Evolutionary conservation across 2,113 vertebrate genomes (phyloP), one percentile per base, ranked within the genome.

Genomic region (Corythornis madagascariensis): DNA sequence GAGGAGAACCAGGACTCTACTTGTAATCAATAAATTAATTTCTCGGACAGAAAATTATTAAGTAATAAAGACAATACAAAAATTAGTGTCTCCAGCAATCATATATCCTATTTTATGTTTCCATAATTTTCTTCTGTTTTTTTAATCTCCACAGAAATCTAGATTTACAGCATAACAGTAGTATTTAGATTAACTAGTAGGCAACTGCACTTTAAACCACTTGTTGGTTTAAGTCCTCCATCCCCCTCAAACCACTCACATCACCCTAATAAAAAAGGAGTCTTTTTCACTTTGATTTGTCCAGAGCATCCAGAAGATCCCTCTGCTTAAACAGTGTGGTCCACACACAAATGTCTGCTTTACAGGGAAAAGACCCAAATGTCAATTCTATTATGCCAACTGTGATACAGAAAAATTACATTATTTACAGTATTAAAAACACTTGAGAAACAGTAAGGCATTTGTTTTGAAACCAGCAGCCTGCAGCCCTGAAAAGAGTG

Each of bases 381-480:
- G 42, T 55, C 55, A 77, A 6, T 61, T 75, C 19, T 8, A 40
- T 66, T 74, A 63, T 42, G 50, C 38, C 28, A 76, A n/a, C n/a
- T 35, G 19, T 43, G 29, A 72, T 64, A 81, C 16, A 56, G n/a
- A 87, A 85, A 89, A 83, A 48, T 38, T 83, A 92, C 29, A 43
- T 64, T 90, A 82, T 77, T 92, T 87, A 26, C 64, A 76, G n/a
- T 77, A 71, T 50, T 93, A 91, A 87, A 78, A 93, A 24, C 53
- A 73, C 26, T 82, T 93, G 47, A 85, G 71, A 52, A 91, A 87
- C 20, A 71, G 0, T 28, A 33, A 85, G 22, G 33, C 16, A 48
- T 85, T 87, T 94, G 61, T 69, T 95, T 93, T 93, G 64, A 43
- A 93, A 82, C 20, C 59, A 66, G 83, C 29, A 73, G 5, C 28